phyloP scores from a whole-genome alignment of 2,113 vertebrate genomes.

The Mesoclemmys tuberculata region DNA sequence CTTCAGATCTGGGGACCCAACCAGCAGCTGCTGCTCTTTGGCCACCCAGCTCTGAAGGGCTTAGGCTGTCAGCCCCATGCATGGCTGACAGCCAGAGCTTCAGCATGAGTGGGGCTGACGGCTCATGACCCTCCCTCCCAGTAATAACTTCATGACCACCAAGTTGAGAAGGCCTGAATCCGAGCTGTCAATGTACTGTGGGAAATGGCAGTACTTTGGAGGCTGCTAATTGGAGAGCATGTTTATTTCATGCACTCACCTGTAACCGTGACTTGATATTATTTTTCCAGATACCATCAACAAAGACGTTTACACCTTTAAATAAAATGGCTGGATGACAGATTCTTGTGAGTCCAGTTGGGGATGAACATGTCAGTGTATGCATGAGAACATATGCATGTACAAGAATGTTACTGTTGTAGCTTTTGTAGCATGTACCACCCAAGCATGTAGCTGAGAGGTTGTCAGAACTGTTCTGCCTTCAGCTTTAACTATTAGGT shows the following conservation, averaged over 20 bases:
- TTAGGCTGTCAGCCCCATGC: too few species aligned
- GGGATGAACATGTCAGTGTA: not conserved
- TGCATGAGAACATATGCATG: not conserved
- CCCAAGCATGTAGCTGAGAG: not conserved
- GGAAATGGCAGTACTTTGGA: not conserved
- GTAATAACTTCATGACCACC: too few species aligned
- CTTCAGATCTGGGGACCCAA: too few species aligned
- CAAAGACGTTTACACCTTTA: not conserved
- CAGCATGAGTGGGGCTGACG: too few species aligned
- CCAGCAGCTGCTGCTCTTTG: too few species aligned
- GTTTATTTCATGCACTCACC: not conserved
- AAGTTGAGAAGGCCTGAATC: too few species aligned
- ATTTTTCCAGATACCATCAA: not conserved
- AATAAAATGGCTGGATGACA: not conserved
- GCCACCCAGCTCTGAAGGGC: too few species aligned
- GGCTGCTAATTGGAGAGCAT: not conserved
- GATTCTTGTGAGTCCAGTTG: not conserved
- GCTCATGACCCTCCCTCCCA: too few species aligned
- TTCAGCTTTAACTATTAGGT: not conserved
- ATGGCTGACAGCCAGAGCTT: too few species aligned
- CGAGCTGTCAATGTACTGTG: not conserved
- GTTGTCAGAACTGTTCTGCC: not conserved
- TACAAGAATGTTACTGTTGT: not conserved
- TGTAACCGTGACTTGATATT: not conserved
- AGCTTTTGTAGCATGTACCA: fast-evolving